These are phyloP conservation scores for Heliconius nattereri DNA, from an alignment of 1,140 invertebrate genomes.

Conservation along the genomic window DNA sequence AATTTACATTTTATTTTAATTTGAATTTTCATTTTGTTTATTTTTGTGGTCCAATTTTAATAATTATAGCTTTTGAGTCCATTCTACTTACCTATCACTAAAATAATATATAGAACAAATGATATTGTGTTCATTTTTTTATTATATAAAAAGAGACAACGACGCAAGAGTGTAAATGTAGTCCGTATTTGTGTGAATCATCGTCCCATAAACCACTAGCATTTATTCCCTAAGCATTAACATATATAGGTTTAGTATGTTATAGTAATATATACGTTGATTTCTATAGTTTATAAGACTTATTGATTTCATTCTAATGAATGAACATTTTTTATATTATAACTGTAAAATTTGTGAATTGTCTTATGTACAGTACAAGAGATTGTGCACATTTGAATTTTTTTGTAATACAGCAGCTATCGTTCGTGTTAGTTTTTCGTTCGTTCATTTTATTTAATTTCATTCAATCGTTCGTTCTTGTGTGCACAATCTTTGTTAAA, in stretches of 20 bases:
- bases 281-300: constrained; percentile 73
- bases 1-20: background rate
- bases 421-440: constrained; percentile 12
- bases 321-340: constrained; percentile 42
- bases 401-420: background rate
- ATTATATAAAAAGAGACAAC: background rate
- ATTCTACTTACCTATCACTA: too few relatives aligned
- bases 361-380: constrained; percentile 19
- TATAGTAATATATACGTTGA: constrained; percentile 81
- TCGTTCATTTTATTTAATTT: background rate
- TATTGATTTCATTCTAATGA: constrained; percentile 60
- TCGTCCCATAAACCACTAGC: constrained; percentile 51
- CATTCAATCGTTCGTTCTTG: background rate
- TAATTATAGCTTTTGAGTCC: background rate
- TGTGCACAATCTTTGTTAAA: background rate
- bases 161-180: constrained; percentile 32
- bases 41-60: background rate
- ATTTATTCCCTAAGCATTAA: constrained; percentile 77
- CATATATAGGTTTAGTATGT: constrained; percentile 67
- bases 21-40: background rate
- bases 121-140: background rate
- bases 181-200: constrained; percentile 8
- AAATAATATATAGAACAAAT: background rate
- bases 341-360: constrained; percentile 54
- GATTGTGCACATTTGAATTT: constrained; percentile 13